Evolutionary conservation across 2,113 vertebrate genomes (phyloP), one percentile per base, ranked within the genome.

Genomic region (Vidua chalybeata): DNA sequence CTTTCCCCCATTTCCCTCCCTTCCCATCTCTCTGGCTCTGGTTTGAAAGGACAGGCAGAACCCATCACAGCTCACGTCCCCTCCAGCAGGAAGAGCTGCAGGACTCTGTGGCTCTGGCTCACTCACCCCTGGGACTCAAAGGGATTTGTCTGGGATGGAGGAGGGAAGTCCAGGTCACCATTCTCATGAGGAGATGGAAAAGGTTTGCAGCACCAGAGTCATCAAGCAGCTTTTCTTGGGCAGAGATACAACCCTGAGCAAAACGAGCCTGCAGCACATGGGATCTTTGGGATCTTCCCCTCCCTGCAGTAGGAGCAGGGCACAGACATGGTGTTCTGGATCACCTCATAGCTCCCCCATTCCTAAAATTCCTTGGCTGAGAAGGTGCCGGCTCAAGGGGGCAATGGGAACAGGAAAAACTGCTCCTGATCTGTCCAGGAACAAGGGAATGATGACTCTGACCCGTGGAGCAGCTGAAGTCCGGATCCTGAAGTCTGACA

Each of bases 241-340:
- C 24, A n/a, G 14, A 37, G 59, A 43, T 89, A 41, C 46, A 66
- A 3, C 31, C 35, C 45, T 51, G 69, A 48, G 21, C 30, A 41
- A 56, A 92, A 45, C 6, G 61, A 79, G 17, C 15, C 48, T 63
- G 27, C 15, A 61, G 45, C 66, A 45, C 7, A 0, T 0, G 3
- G 43, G 7, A 6, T 59, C 51, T 59, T 71, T 33, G 46, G 52
- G 56, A 15, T 33, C 58, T 21, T 74, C 31, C n/a, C 83, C 49
- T 87, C 30, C 7, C 49, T 55, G 21, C 66, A 48, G 63, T 1
- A 7, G 28, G 73, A 93, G 8, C 23, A 37, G 33, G 12, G 19
- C 51, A 86, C 62, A 82, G 59, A 13, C n/a, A 17, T 5, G 0
- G 0, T 1, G 7, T 51, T 48, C 68, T 46, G 23, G 52, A 43